Percentiles rank a stretch among this genome's conserved stretches.
Evolutionary conservation across 1,140 invertebrate species (phyloP).

Genomic region (Sesamia nonagrioides): DNA sequence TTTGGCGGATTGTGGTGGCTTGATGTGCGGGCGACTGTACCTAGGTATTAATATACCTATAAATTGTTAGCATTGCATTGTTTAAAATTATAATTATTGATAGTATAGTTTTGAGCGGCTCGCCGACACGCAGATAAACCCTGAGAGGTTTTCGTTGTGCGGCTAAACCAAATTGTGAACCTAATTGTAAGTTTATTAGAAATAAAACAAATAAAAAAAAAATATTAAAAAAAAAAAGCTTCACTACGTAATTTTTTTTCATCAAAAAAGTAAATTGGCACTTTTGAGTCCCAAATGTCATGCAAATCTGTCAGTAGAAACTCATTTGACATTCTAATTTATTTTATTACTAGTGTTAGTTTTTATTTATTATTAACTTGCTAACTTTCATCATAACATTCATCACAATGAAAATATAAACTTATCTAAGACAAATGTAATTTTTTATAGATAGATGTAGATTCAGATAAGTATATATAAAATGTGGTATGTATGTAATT

Average conservation of each 20-base stretch:
- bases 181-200: no score
- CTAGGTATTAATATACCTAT: no score
- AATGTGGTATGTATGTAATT: conserved; percentile 48
- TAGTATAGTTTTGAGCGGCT: no score
- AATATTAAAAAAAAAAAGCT: no score
- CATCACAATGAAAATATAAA: background rate
- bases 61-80: no score
- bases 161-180: no score
- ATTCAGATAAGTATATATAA: conserved; percentile 29
- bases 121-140: no score
- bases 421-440: conserved; percentile 13
- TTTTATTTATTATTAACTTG: conserved; percentile 1
- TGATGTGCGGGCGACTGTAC: no score
- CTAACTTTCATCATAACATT: background rate
- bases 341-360: background rate
- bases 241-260: background rate
- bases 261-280: background rate
- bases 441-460: background rate
- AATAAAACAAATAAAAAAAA: no score
- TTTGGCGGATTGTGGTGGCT: no score
- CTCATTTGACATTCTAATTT: background rate
- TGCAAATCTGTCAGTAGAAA: background rate
- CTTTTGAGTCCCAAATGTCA: background rate
- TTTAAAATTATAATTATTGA: no score
- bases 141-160: background rate